Percentiles rank a stretch among this genome's conserved stretches.
phyloP scores from a whole-genome alignment of 2,113 vertebrate genomes.

The Oophaga pumilio region DNA sequence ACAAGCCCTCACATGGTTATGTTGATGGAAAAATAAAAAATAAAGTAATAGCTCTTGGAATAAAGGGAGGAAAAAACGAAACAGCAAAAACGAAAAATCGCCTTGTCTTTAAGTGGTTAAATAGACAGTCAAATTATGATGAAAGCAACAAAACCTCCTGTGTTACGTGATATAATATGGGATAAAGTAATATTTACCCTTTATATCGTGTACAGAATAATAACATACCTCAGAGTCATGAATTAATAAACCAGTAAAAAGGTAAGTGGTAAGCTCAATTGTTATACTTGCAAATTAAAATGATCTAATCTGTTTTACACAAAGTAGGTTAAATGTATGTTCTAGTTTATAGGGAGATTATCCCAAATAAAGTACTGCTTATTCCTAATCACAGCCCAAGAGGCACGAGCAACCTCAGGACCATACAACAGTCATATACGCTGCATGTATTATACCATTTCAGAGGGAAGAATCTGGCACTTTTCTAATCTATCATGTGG shows the following conservation, averaged over 20 bases:
- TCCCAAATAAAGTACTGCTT: neutral
- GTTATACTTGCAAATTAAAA: neutral
- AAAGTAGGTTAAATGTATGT: neutral
- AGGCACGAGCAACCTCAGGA: neutral
- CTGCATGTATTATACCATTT: neutral
- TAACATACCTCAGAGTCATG: neutral
- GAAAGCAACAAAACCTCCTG: too few species aligned
- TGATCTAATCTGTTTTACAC: neutral
- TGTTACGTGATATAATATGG: neutral
- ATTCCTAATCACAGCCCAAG: neutral
- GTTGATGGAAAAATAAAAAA: too few species aligned
- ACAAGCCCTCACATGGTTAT: too few species aligned
- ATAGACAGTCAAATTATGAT: too few species aligned
- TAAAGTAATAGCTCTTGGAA: too few species aligned
- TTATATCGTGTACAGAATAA: neutral
- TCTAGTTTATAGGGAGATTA: neutral
- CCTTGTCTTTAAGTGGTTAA: too few species aligned
- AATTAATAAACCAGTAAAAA: neutral
- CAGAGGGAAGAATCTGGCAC: neutral
- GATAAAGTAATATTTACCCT: neutral
- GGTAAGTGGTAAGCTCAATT: too few species aligned
- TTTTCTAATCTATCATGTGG: neutral
- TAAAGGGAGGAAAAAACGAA: too few species aligned
- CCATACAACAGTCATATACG: neutral
- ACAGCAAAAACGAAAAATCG: too few species aligned